Evolutionary conservation across 2,797 vertebrate species (phyloP).

Genomic region (Spinus olivaceus): DNA sequence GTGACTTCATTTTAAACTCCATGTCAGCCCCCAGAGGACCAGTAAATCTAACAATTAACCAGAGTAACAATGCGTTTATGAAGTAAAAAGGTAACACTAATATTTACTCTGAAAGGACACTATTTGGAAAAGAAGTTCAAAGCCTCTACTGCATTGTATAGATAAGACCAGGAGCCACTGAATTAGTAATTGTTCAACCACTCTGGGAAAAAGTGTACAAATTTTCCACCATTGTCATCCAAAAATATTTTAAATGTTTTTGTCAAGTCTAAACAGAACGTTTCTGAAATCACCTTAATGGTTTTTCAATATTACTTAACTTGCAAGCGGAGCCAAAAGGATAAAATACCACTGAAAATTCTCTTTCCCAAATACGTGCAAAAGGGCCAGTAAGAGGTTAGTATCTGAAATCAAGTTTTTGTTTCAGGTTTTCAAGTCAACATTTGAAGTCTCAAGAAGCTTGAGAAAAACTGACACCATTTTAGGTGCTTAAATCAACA

Average conservation of each 20-base stretch:
- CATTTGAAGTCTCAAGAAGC: not conserved
- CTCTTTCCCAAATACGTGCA: not conserved
- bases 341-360: constrained; percentile 17
- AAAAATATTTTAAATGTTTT: constrained; percentile 39
- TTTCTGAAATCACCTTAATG: constrained; percentile 40
- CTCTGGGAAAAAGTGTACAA: not conserved
- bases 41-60: not conserved
- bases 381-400: not conserved
- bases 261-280: not conserved
- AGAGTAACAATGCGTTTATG: not conserved
- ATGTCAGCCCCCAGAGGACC: not conserved
- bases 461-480: not conserved
- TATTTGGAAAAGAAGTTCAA: not conserved
- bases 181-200: not conserved
- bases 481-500: not conserved
- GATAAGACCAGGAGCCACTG: not conserved
- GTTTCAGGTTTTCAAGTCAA: not conserved
- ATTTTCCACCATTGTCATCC: constrained; percentile 9
- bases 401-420: not conserved
- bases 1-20: not conserved
- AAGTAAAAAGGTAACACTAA: not conserved
- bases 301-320: constrained; percentile 39
- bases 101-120: not conserved
- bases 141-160: not conserved
- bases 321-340: constrained; percentile 2